A percentile compares a stretch with the other conserved stretches of the same genome.
These are phyloP conservation scores for Sanderia malayensis DNA, from an alignment of 30 jellyfish, hydroid and myxozoan genomes.

Conservation along the genomic window DNA sequence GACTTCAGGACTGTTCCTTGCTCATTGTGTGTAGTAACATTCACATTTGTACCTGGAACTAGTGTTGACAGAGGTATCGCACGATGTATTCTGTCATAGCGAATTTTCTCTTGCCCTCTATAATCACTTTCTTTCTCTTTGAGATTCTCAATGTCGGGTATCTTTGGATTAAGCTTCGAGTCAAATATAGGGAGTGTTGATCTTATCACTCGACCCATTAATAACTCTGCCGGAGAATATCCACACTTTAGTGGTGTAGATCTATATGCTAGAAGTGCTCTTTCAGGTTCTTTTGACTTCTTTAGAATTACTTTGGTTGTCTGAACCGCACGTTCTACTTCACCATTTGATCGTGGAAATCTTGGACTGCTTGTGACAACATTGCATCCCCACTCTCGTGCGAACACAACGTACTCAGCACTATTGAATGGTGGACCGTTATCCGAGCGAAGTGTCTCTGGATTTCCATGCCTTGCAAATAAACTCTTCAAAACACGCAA, in stretches of 20 bases:
- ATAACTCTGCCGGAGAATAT: slow-evolving; percentile 29
- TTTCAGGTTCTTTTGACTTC: slow-evolving; percentile 36
- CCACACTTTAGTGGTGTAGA: slow-evolving; percentile 52
- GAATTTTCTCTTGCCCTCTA: slow-evolving; percentile 22
- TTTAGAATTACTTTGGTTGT: slow-evolving; percentile 29
- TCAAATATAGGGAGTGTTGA: slow-evolving; percentile 20
- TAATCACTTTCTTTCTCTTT: slow-evolving; percentile 17
- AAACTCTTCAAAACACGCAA: slow-evolving; percentile 8
- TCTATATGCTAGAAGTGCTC: slow-evolving; percentile 55
- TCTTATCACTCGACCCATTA: slow-evolving; percentile 39
- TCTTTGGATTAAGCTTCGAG: slow-evolving; percentile 6
- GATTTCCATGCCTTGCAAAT: slow-evolving; percentile 51
- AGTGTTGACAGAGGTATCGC: slow-evolving; percentile 28
- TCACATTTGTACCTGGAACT: slow-evolving; percentile 33
- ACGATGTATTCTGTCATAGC: slow-evolving; percentile 41
- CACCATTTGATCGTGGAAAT: slow-evolving; percentile 55
- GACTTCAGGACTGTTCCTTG: slow-evolving; percentile 37
- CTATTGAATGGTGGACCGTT: slow-evolving; percentile 30
- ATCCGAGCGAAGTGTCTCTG: slow-evolving; percentile 51
- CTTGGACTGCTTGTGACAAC: slow-evolving; percentile 42
- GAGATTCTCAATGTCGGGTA: slow-evolving; percentile 23
- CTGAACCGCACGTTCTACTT: slow-evolving; percentile 63
- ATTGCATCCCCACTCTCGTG: slow-evolving; percentile 35
- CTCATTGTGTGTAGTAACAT: slow-evolving; percentile 19
- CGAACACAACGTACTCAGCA: slow-evolving; percentile 23